These are phyloP conservation scores for Erethizon dorsatum DNA, from an alignment of 2,797 vertebrate genomes.

Conservation along the genomic window DNA sequence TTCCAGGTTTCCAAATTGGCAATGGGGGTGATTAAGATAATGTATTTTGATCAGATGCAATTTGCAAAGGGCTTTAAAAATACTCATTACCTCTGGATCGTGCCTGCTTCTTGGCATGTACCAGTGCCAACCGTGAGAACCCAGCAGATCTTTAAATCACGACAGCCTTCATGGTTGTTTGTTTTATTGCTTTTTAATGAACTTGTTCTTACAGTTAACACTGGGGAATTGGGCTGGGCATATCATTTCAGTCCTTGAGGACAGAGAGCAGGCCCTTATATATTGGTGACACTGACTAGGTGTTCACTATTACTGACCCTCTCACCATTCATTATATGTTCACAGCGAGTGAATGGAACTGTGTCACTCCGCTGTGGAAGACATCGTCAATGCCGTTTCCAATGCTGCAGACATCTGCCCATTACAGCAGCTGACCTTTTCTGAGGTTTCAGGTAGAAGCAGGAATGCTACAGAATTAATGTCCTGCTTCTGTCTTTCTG, in stretches of 20 bases:
- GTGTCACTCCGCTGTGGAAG: not conserved
- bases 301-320: not conserved
- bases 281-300: not conserved
- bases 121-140: not conserved
- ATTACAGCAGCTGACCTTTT: constrained; percentile 5
- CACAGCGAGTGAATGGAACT: not conserved
- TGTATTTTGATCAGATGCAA: constrained; percentile 66
- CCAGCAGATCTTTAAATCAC: constrained; percentile 29
- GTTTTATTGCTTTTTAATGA: constrained; percentile 67
- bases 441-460: not conserved
- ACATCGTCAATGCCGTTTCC: not conserved
- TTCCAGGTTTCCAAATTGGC: constrained; percentile 54
- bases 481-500: not conserved
- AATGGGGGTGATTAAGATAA: constrained; percentile 60
- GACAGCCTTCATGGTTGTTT: constrained; percentile 30
- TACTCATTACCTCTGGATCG: constrained; percentile 27
- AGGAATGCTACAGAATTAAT: not conserved
- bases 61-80: constrained; percentile 66
- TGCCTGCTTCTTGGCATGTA: not conserved
- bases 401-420: not conserved
- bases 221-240: not conserved
- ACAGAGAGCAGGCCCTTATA: not conserved
- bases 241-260: not conserved
- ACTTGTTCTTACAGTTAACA: constrained; percentile 22
- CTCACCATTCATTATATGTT: not conserved